phyloP scores from a whole-genome alignment of 2,113 vertebrate species.

The Charadrius vociferus region DNA sequence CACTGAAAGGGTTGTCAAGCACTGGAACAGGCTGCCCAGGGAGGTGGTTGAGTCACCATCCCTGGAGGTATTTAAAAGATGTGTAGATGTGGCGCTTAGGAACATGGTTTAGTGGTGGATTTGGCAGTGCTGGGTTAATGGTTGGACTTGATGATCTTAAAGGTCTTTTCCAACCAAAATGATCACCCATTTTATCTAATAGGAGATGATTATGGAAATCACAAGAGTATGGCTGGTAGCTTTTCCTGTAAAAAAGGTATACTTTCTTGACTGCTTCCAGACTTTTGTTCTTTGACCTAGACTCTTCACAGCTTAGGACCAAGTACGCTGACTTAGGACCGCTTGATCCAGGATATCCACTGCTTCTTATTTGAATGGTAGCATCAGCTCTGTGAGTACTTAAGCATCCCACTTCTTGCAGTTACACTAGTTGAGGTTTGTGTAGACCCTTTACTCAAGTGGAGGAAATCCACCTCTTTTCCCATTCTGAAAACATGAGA shows the following conservation, averaged over 20 bases:
- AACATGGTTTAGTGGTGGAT: background rate
- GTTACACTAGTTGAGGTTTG: background rate
- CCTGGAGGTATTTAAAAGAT: background rate
- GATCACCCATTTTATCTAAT: background rate
- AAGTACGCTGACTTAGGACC: background rate
- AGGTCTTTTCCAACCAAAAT: background rate
- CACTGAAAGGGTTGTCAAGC: background rate
- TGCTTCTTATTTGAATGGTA: background rate
- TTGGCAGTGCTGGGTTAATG: background rate
- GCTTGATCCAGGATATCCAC: background rate
- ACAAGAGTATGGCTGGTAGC: background rate
- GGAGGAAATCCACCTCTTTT: background rate
- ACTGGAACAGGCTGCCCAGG: background rate
- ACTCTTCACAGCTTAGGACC: background rate
- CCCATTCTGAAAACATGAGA: background rate
- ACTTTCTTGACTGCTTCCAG: background rate
- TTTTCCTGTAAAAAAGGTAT: background rate
- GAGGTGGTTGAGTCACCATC: background rate
- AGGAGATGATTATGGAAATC: background rate
- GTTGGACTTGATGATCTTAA: background rate
- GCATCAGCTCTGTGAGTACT: background rate
- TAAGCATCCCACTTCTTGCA: background rate
- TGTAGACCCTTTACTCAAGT: background rate
- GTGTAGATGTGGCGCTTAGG: background rate
- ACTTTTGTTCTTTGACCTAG: background rate